These are phyloP conservation scores for Rhinophrynus dorsalis DNA, from an alignment of 2,797 vertebrate species.

Conservation along the genomic window DNA sequence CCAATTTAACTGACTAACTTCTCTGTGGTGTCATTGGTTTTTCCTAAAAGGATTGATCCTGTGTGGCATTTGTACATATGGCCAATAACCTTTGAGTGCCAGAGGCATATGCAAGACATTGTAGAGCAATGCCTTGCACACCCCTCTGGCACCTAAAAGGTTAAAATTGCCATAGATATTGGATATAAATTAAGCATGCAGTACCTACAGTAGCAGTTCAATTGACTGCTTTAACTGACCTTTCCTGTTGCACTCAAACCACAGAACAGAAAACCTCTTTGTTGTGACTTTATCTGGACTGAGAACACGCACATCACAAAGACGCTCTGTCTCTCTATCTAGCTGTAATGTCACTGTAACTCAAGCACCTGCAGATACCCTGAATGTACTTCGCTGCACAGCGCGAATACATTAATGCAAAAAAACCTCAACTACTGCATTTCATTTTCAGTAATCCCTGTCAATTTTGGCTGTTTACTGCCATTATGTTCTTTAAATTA, in stretches of 20 bases:
- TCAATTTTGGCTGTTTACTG: background rate
- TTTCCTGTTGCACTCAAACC: constrained; percentile 34
- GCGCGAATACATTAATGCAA: constrained; percentile 39
- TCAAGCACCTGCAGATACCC: constrained; percentile 18
- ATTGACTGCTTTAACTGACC: constrained; percentile 38
- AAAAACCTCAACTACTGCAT: no score
- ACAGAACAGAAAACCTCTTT: constrained; percentile 30
- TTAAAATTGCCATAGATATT: background rate
- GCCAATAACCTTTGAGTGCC: no score
- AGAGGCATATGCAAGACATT: no score
- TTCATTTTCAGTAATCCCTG: no score
- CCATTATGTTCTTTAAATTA: background rate
- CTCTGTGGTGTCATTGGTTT: no score
- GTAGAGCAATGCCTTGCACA: no score
- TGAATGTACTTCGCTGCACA: constrained; percentile 31
- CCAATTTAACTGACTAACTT: no score
- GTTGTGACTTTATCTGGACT: constrained; percentile 35
- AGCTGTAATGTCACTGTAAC: constrained; percentile 24
- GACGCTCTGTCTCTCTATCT: constrained; percentile 21
- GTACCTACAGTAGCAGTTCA: constrained; percentile 16
- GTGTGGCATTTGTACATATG: no score
- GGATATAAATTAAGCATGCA: constrained; percentile 29
- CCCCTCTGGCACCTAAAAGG: no score
- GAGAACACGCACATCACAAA: constrained; percentile 44
- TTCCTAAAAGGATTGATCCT: no score